Percentiles rank a stretch among this genome's conserved stretches.
Evolutionary conservation across 2,888 invertebrate species (phyloP).

Genomic region (Acronicta aceris): DNA sequence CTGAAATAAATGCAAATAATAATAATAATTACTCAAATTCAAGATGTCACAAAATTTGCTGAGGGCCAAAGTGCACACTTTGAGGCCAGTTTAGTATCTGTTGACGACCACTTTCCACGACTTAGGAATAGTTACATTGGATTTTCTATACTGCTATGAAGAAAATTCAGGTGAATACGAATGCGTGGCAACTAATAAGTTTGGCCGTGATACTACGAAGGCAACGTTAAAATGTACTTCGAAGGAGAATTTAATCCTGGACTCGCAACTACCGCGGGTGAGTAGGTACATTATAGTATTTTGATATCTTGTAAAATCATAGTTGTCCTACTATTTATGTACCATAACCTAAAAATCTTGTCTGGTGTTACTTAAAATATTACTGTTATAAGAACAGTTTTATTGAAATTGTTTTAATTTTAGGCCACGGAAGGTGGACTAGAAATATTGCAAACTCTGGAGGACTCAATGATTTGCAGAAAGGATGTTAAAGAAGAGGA

Average conservation of each 20-base stretch:
- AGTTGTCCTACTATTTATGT: too few relatives aligned
- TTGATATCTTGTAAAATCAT: too few relatives aligned
- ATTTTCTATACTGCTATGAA: conserved; percentile 98
- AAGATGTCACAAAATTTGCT: conserved; percentile 94
- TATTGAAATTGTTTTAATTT: conserved; percentile 13
- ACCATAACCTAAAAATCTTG: too few relatives aligned
- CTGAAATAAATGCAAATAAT: too few relatives aligned
- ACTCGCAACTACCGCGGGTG: conserved; percentile 97
- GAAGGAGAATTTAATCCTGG: conserved; percentile 96
- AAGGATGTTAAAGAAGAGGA: conserved; percentile 93
- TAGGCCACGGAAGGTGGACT: conserved; percentile 98
- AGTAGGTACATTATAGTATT: conserved; percentile 63
- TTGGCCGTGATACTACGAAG: conserved; percentile 96
- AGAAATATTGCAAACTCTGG: conserved; percentile 97
- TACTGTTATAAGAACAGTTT: too few relatives aligned
- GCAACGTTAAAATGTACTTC: conserved; percentile 96
- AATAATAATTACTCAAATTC: too few relatives aligned
- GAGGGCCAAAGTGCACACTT: conserved; percentile 99
- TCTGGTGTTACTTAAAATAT: too few relatives aligned
- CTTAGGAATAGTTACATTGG: conserved; percentile 98
- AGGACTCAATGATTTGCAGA: conserved; percentile 95
- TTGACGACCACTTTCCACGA: conserved; percentile 99
- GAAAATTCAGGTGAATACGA: conserved; percentile 98
- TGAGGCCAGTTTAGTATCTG: conserved; percentile 97
- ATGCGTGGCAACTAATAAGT: conserved; percentile 97